Evolutionary conservation across 2,113 vertebrate genomes (phyloP).

Genomic region (Melanostigma gelatinosum): DNA sequence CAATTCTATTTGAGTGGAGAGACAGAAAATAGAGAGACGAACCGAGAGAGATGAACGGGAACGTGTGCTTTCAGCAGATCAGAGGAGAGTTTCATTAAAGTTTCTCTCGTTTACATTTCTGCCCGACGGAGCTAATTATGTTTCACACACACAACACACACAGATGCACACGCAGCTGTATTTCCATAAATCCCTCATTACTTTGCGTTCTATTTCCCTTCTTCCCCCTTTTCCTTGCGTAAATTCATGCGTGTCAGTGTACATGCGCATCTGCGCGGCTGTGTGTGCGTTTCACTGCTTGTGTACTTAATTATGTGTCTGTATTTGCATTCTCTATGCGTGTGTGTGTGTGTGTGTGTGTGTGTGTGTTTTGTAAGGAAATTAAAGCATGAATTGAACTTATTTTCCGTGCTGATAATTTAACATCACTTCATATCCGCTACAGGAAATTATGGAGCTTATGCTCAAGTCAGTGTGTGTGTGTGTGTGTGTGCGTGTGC

Average conservation of each 20-base stretch:
- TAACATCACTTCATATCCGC: slow-evolving; percentile 71
- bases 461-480: slow-evolving; percentile 38
- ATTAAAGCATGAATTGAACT: slow-evolving; percentile 74
- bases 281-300: slow-evolving; percentile 18
- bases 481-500: slow-evolving; percentile 19
- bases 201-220: slow-evolving; percentile 49
- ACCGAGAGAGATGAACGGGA: slow-evolving; percentile 57
- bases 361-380: slow-evolving; percentile 64
- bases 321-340: slow-evolving; percentile 43
- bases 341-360: not conserved
- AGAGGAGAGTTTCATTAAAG: slow-evolving; percentile 75
- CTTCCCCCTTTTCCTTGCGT: slow-evolving; percentile 17
- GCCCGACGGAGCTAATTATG: slow-evolving; percentile 76
- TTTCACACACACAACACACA: slow-evolving; percentile 47
- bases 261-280: slow-evolving; percentile 21
- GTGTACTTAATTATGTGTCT: slow-evolving; percentile 51
- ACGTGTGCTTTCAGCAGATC: slow-evolving; percentile 73
- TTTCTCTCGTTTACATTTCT: slow-evolving; percentile 74
- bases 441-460: slow-evolving; percentile 75
- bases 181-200: slow-evolving; percentile 68
- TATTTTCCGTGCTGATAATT: slow-evolving; percentile 74
- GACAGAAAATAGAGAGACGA: slow-evolving; percentile 36
- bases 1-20: slow-evolving; percentile 49
- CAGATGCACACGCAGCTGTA: slow-evolving; percentile 29
- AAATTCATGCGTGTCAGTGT: slow-evolving; percentile 31